Evolutionary conservation across 2,888 invertebrate species (phyloP).

Genomic region (Cylloceria caligata): DNA sequence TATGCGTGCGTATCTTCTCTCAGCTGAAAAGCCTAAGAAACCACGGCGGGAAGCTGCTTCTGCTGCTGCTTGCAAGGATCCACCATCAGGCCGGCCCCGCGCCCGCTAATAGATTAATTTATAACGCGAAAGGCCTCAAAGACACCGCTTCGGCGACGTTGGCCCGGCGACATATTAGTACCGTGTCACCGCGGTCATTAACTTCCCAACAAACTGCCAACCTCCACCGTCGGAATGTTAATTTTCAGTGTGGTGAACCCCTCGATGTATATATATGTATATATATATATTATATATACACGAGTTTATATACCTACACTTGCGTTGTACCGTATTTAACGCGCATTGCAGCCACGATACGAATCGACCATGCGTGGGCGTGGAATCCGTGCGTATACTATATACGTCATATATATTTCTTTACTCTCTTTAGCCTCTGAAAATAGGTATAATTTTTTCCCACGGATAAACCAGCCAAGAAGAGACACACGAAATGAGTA

Average conservation of each 20-base stretch:
- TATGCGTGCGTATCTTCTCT: background rate
- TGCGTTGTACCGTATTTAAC: constrained; percentile 51
- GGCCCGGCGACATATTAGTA: constrained; percentile 81
- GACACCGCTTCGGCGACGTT: constrained; percentile 77
- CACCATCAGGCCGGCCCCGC: constrained; percentile 67
- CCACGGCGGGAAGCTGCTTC: constrained; percentile 6
- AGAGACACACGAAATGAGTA: constrained; percentile 40
- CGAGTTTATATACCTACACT: constrained; percentile 22
- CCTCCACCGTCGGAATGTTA: constrained; percentile 77
- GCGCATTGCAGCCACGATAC: constrained; percentile 49
- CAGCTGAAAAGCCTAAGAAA: constrained; percentile 12
- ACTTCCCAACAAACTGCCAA: constrained; percentile 73
- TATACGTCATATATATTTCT: constrained; percentile 38
- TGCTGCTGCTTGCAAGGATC: constrained; percentile 51
- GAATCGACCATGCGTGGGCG: constrained; percentile 61
- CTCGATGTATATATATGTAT: constrained; percentile 18
- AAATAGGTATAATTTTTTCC: constrained; percentile 51
- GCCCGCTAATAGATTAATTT: constrained; percentile 83
- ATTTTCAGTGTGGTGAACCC: constrained; percentile 70
- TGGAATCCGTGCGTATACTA: constrained; percentile 55
- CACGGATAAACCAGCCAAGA: background rate
- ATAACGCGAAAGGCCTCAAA: constrained; percentile 83
- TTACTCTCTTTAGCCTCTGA: constrained; percentile 4
- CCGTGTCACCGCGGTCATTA: constrained; percentile 81
- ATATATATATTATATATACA: constrained; percentile 34